Conservation (phyloP, 2,113 vertebrate species). For the Trichechus manatus region DNA sequence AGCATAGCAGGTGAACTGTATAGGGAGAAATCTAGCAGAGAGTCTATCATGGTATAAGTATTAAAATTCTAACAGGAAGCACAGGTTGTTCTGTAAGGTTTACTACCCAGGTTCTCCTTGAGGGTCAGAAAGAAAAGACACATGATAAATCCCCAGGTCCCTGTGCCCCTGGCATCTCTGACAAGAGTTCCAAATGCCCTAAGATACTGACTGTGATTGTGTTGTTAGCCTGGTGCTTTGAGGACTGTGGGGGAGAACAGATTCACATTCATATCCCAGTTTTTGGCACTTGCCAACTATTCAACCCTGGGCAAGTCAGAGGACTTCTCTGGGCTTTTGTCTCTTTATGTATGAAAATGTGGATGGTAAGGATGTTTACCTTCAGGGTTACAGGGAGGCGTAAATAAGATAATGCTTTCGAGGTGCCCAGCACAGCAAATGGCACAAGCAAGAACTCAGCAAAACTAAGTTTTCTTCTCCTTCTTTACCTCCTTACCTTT, state of each 20-base stretch:
- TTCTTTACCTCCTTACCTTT: background rate
- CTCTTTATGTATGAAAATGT: background rate
- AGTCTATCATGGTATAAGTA: background rate
- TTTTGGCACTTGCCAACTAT: background rate
- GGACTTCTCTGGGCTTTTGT: constrained; percentile 2
- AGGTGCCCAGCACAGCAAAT: background rate
- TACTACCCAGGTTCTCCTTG: background rate
- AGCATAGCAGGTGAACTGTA: background rate
- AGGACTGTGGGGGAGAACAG: background rate
- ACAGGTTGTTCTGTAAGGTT: background rate
- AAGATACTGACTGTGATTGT: background rate
- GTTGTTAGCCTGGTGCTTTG: background rate
- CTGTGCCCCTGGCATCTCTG: background rate
- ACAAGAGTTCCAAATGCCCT: background rate
- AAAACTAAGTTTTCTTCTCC: background rate
- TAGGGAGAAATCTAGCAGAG: background rate
- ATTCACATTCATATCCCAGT: background rate
- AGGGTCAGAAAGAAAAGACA: background rate
- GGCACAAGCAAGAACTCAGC: background rate
- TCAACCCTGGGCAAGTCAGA: background rate
- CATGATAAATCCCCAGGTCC: background rate
- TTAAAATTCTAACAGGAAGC: background rate
- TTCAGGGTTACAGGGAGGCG: background rate
- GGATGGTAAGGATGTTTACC: background rate
- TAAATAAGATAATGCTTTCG: background rate